A percentile compares a stretch with the other conserved stretches of the same genome.
phyloP scores from a whole-genome alignment of 2,113 vertebrate genomes.

The Sclerurus mexicanus region DNA sequence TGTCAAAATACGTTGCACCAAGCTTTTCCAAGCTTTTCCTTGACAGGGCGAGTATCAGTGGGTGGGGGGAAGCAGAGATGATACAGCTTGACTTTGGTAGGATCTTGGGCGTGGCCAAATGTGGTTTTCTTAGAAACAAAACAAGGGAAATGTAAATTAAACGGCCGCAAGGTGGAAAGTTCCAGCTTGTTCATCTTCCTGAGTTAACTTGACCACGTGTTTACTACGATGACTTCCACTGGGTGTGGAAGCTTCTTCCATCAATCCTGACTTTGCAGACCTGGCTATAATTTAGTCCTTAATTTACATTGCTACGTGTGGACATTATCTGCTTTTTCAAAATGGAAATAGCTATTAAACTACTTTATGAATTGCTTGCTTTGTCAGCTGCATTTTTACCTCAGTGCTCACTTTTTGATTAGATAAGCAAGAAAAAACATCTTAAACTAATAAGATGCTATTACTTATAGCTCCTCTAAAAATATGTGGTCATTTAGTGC shows the following conservation, averaged over 20 bases:
- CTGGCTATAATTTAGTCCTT: neutral
- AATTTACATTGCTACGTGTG: neutral
- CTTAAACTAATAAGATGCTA: neutral
- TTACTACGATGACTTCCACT: rapidly evolving
- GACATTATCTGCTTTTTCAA: neutral
- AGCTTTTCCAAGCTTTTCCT: neutral
- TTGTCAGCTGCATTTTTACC: neutral
- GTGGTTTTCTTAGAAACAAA: neutral
- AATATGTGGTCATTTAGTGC: neutral
- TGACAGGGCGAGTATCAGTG: neutral
- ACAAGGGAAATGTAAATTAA: neutral
- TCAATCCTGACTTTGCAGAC: neutral
- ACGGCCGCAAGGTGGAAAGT: neutral
- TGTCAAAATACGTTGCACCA: neutral
- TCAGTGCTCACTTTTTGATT: neutral
- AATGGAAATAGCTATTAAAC: neutral
- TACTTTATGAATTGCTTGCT: neutral
- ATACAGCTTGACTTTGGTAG: neutral
- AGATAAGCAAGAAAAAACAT: neutral
- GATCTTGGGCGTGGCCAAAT: neutral
- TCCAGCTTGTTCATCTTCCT: neutral
- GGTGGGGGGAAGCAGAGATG: neutral
- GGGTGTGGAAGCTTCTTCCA: neutral
- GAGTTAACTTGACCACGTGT: neutral
- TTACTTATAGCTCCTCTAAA: neutral